Percentiles rank a stretch among this genome's conserved stretches.
Evolutionary conservation across 2,888 invertebrate species (phyloP).

Genomic region (Mamestra brassicae): DNA sequence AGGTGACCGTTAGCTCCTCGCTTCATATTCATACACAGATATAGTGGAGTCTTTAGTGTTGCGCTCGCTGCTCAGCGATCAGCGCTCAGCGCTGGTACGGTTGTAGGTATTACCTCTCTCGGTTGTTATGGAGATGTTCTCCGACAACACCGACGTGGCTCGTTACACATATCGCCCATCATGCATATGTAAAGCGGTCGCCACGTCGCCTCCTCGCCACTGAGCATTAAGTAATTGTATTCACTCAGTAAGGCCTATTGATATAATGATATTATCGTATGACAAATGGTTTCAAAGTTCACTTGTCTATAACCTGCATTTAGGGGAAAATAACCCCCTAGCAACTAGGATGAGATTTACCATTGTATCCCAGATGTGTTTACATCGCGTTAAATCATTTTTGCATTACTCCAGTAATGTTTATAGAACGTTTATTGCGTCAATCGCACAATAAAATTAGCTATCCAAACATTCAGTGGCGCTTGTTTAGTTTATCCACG

Average conservation of each 20-base stretch:
- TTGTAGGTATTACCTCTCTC: not conserved
- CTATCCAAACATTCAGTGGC: conserved; percentile 22
- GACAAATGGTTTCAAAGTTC: not conserved
- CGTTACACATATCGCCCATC: not conserved
- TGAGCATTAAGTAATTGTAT: conserved; percentile 21
- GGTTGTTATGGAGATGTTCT: conserved; percentile 31
- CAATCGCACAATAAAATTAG: conserved; percentile 4
- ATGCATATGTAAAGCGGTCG: conserved; percentile 6
- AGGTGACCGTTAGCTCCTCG: not conserved
- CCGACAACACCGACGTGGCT: conserved; percentile 15
- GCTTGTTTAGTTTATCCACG: conserved; percentile 31
- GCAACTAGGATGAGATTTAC: not conserved
- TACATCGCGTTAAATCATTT: not conserved
- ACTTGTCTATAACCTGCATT: not conserved
- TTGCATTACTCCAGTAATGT: not conserved
- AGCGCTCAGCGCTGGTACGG: no score
- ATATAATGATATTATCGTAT: not conserved
- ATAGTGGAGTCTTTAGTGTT: not conserved
- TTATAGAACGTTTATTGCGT: not conserved
- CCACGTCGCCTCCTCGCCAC: not conserved
- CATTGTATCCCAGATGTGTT: not conserved
- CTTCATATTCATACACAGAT: not conserved
- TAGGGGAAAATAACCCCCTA: not conserved
- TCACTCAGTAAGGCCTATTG: not conserved
- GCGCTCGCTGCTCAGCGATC: not conserved